Evolutionary conservation across 2,888 invertebrate species (phyloP).

Genomic region (Cataglyphis rosenhaueri): DNA sequence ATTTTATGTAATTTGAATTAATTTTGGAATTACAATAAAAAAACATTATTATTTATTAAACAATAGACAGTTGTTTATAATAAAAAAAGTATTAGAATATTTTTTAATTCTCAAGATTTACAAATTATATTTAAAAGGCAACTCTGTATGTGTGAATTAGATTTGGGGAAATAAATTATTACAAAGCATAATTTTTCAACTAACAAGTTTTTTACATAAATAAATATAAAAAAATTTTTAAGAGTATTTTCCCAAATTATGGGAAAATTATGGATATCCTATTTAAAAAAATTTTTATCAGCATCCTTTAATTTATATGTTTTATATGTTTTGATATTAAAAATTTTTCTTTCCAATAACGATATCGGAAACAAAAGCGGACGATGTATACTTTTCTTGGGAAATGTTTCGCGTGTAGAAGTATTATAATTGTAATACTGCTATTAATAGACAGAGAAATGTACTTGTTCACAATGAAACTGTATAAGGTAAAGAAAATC

Average conservation of each 20-base stretch:
- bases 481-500: conserved; percentile 4
- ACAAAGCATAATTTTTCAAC: background rate
- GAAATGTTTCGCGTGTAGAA: background rate
- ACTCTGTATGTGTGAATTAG: background rate
- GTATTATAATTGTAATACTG: background rate
- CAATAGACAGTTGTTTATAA: background rate
- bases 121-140: background rate
- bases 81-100: background rate
- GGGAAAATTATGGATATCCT: background rate
- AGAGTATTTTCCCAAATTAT: background rate
- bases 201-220: background rate
- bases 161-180: background rate
- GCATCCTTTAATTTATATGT: background rate
- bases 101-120: background rate
- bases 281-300: conserved; percentile 5
- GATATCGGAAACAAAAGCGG: too few species aligned
- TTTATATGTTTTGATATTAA: too few species aligned
- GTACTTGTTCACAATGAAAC: conserved; percentile 14
- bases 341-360: background rate
- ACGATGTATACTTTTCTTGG: background rate
- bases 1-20: background rate
- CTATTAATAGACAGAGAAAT: background rate
- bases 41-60: background rate
- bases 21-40: background rate
- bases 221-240: background rate